Evolutionary conservation across 1,140 invertebrate genomes (phyloP), one percentile per base, ranked within the genome.

Genomic region (Drosophila oshimai): DNA sequence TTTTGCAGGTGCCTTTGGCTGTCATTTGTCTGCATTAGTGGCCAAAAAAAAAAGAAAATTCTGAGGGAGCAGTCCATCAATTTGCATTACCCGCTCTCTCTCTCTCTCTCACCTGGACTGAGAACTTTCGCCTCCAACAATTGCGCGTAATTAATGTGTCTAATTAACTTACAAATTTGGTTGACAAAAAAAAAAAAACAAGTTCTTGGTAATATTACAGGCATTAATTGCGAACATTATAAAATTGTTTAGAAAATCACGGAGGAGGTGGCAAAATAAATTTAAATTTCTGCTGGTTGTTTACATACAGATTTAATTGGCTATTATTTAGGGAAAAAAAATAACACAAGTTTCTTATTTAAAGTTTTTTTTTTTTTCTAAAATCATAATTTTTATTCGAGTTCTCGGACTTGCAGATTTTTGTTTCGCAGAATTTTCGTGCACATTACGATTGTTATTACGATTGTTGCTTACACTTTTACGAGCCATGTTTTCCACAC

Each of bases 11-110:
- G 74, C 62, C 79, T 54, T 31, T 42, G 26, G 37, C 42, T 87
- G 80, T 86, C 80, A 86, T 86, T 86, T 86, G 81, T 86, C 81
- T 87, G 76, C 80, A 86, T 86, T 86, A 87, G 74, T 20, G 17
- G 29, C n/a, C 60, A 18, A 18, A 15, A 49, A 9, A 50, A 33
- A 6, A 31, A 17, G 6, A 7, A 18, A 9, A 2, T n/a, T 12
- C 1, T 22, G 24, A 18, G 6, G 26, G 10, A 22, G 50, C 29
- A 29, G 31, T 51, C 55, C 64, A 60, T 73, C 71, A 86, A 84
- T 86, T 84, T 84, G 81, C 62, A 67, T 67, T 84, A 86, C 65
- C 5, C 22, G 50, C 64, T 54, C 54, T 54, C 51, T 86, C 83
- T 78, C 65, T 22, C 22, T 55, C 64, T 54, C 54, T 54, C 51